These are phyloP conservation scores for Entomobrya proxima DNA, from an alignment of 2,888 invertebrate species.

Conservation along the genomic window DNA sequence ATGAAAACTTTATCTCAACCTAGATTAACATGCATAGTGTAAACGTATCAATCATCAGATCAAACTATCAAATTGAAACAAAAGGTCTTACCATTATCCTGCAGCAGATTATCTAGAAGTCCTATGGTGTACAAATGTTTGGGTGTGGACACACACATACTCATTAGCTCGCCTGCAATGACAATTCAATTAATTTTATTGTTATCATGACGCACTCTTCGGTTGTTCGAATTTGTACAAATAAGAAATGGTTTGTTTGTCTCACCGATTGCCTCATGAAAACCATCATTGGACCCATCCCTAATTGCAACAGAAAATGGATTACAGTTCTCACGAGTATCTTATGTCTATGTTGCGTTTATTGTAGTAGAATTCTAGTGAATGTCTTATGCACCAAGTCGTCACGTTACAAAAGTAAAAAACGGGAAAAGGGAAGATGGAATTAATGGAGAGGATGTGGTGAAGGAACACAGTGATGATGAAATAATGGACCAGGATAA, in stretches of 20 bases:
- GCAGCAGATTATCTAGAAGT: conserved; percentile 76
- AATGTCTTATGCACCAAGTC: neutral
- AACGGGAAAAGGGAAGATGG: neutral
- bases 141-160: conserved; percentile 77
- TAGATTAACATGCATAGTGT: too few relatives aligned
- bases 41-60: conserved; percentile 2
- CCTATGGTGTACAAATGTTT: conserved; percentile 77
- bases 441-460: neutral
- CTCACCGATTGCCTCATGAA: conserved; percentile 78
- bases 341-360: neutral
- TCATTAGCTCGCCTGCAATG: too few relatives aligned
- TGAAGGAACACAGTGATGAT: conserved; percentile 13
- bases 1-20: too few relatives aligned
- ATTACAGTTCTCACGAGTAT: conserved; percentile 59
- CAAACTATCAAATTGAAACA: neutral
- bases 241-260: too few relatives aligned
- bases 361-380: neutral
- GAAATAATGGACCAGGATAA: conserved; percentile 27
- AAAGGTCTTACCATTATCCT: conserved; percentile 75
- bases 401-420: conserved; percentile 23
- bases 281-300: conserved; percentile 77
- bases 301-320: conserved; percentile 69
- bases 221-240: too few relatives aligned
- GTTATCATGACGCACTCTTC: too few relatives aligned
- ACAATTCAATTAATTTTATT: too few relatives aligned